Base-by-base conservation (phyloP, 2,797 vertebrate species). In the Diplodus sargus region DNA sequence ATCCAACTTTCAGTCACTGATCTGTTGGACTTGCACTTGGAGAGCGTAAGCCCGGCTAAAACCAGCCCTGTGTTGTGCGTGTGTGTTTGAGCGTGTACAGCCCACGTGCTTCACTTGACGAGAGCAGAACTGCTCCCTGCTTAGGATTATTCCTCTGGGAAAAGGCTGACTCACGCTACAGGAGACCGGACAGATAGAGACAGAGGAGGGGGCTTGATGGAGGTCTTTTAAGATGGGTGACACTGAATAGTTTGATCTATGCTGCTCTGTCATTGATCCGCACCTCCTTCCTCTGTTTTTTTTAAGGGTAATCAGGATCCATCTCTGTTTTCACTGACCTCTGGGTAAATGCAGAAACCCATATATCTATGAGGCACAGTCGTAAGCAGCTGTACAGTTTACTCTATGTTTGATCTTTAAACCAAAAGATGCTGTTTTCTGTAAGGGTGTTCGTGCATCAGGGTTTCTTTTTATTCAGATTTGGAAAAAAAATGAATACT, bases 91-190 rank as follows among this genome's bases (percentile, higher is more conserved):
- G 82, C 76, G 43, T 90, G 89, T 75, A 74, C 61, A 48, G 83
- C 82, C 89, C 91, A 93, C 86, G 90, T 91, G 91, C 83, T 80
- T 69, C 15, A 15, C 84, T 87, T 74, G 59, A 65, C 4, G 23
- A 85, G 81, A 87, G 83, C 76, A 70, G 87, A 87, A 87, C 85
- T 73, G 78, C 90, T 90, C 81, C 83, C 78, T 85, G 86, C 49
- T 89, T 80, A 73, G 92, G 92, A 93, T 93, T 94, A 93, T 89
- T 92, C 89, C 78, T 81, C 88, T 81, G 86, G 90, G 91, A 90
- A 92, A 71, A 88, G 90, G 88, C 90, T 92, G 92, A 94, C 90
- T 94, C 93, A 94, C 85, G 84, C 89, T 81, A 88, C 85, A 79
- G 70, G 84, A 63, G 76, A 78, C 45, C 73, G 85, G 82, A 87